Conservation (phyloP, 2,888 invertebrate species). For the Dryobota labecula region DNA sequence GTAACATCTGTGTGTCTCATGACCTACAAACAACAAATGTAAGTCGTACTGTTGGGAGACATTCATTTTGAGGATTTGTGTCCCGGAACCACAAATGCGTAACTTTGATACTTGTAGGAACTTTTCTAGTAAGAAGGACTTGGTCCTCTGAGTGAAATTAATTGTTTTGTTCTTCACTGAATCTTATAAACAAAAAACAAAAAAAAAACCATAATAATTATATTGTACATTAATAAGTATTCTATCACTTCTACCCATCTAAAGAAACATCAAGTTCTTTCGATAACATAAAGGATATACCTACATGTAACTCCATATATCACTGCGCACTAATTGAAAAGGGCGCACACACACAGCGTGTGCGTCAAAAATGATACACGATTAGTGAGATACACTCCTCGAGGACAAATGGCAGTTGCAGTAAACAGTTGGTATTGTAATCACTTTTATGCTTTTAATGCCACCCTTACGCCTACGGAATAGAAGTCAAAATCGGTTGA, state of each 20-base stretch:
- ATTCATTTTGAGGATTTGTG: constrained; percentile 19
- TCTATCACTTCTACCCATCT: background rate
- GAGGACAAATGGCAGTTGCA: too few relatives aligned
- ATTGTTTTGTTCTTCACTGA: background rate
- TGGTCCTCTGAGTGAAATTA: background rate
- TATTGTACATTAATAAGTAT: too few relatives aligned
- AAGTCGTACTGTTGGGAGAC: constrained; percentile 1
- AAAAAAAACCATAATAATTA: background rate
- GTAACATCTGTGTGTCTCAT: too few relatives aligned
- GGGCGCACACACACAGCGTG: too few relatives aligned
- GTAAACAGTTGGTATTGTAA: too few relatives aligned
- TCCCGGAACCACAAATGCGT: too few relatives aligned
- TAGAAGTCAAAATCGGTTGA: too few relatives aligned
- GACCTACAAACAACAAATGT: background rate
- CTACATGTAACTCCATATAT: constrained; percentile 53
- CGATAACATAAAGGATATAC: background rate
- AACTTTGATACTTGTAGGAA: constrained; percentile 13
- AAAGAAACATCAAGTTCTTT: background rate
- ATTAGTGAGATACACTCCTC: too few relatives aligned
- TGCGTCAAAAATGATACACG: too few relatives aligned
- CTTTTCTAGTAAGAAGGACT: constrained; percentile 2
- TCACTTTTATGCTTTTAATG: too few relatives aligned
- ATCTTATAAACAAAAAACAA: too few relatives aligned
- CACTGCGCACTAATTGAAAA: constrained; percentile 70
- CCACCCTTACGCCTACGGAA: too few relatives aligned